These are phyloP conservation scores for Galemys pyrenaicus DNA, from an alignment of 2,113 vertebrate genomes.

Conservation along the genomic window DNA sequence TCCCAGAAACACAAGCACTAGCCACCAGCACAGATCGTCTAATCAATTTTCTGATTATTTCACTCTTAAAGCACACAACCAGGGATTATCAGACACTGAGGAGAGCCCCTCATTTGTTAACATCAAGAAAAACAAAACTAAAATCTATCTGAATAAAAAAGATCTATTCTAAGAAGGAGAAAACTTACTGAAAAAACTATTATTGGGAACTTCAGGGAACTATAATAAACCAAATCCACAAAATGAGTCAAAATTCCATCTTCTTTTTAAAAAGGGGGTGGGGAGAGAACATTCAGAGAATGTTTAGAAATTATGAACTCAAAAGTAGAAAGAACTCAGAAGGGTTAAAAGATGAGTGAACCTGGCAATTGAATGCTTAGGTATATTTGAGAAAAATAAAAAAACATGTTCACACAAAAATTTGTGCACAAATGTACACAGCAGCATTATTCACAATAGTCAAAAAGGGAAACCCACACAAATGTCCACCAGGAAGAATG, in stretches of 20 bases:
- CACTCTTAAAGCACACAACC: background rate
- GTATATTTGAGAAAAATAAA: background rate
- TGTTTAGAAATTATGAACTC: background rate
- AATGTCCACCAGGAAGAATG: background rate
- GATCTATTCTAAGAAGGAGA: background rate
- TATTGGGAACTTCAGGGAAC: background rate
- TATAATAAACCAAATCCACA: background rate
- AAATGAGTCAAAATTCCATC: background rate
- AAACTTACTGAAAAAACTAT: background rate
- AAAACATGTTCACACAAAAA: background rate
- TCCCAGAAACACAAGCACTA: background rate
- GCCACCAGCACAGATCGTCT: background rate
- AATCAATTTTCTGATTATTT: background rate
- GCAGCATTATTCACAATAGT: too few species aligned
- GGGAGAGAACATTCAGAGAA: background rate
- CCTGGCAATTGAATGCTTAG: background rate
- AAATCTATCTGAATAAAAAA: conserved; percentile 14
- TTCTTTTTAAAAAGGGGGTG: background rate
- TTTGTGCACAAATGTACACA: too few species aligned
- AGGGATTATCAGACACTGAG: background rate
- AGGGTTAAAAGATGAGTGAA: background rate
- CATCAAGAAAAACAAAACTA: conserved; percentile 14
- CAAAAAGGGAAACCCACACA: background rate
- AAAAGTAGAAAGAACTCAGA: background rate
- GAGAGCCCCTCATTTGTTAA: background rate